Percentiles rank a stretch among this genome's conserved stretches.
Evolutionary conservation across 2,888 invertebrate species (phyloP).

Genomic region (Drosophila mimetica): DNA sequence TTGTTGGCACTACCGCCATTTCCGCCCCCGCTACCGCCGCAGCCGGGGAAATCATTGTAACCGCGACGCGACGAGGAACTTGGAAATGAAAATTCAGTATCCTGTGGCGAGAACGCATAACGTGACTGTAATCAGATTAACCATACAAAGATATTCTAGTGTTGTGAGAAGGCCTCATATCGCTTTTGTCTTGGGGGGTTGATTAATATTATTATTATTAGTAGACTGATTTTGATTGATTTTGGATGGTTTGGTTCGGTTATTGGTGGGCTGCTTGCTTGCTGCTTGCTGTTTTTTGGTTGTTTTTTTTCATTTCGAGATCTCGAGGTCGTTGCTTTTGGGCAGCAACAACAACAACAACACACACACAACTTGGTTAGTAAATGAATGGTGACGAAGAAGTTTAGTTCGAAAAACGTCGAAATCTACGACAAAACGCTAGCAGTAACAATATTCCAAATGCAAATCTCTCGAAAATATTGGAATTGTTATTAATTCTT

Average conservation of each 20-base stretch:
- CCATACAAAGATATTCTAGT: constrained; percentile 77
- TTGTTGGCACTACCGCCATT: constrained; percentile 63
- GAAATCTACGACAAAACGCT: constrained; percentile 30
- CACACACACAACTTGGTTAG: constrained; percentile 33
- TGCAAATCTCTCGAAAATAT: constrained; percentile 19
- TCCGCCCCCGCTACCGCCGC: constrained; percentile 71
- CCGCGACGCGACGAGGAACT: constrained; percentile 83
- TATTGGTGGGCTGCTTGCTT: constrained; percentile 18
- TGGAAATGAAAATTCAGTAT: constrained; percentile 85
- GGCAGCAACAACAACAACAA: constrained; percentile 33
- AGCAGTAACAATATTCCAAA: constrained; percentile 32
- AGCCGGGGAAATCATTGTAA: constrained; percentile 83
- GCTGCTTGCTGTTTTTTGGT: too few relatives aligned
- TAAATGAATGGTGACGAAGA: constrained; percentile 19
- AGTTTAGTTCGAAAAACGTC: constrained; percentile 23
- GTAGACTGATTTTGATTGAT: constrained; percentile 16
- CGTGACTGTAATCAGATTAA: constrained; percentile 84
- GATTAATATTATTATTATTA: constrained; percentile 5
- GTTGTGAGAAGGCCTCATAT: constrained; percentile 77
- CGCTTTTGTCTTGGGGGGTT: constrained; percentile 59
- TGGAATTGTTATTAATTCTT: not conserved
- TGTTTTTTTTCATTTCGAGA: constrained; percentile 13
- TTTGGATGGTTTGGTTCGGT: constrained; percentile 9
- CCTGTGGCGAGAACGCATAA: constrained; percentile 85
- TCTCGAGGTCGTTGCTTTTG: constrained; percentile 16